phyloP scores from a whole-genome alignment of 2,797 vertebrate species.

The Danio jaintianensis region DNA sequence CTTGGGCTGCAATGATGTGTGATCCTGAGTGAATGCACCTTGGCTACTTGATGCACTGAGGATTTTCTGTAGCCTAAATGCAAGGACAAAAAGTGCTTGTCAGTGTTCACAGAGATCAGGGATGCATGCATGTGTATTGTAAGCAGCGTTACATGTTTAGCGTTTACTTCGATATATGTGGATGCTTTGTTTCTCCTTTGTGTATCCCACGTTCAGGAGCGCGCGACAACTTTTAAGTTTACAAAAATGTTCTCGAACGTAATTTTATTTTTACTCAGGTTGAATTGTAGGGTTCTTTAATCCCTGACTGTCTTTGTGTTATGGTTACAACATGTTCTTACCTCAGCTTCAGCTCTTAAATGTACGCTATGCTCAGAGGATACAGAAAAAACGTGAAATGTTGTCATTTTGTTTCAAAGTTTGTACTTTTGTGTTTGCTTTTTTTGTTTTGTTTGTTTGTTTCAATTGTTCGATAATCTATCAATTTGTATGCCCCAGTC shows the following conservation, averaged over 20 bases:
- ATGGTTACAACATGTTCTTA: background rate
- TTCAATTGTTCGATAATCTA: background rate
- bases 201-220: background rate
- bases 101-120: background rate
- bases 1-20: background rate
- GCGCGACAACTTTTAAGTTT: background rate
- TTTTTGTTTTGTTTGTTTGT: too few species aligned
- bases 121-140: background rate
- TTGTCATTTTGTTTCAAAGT: background rate
- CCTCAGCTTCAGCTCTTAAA: background rate
- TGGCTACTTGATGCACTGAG: conserved; percentile 6
- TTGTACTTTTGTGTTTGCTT: background rate
- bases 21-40: conserved; percentile 3
- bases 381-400: background rate
- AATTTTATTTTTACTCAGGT: background rate
- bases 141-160: too few species aligned
- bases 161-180: background rate
- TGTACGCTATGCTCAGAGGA: background rate
- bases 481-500: background rate
- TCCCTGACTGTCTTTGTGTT: background rate
- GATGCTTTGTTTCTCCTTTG: background rate
- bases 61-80: background rate
- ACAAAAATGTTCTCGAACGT: background rate
- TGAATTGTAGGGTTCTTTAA: background rate
- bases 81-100: conserved; percentile 9